phyloP scores from a whole-genome alignment of 2,888 invertebrate species.

The Belgica antarctica region DNA sequence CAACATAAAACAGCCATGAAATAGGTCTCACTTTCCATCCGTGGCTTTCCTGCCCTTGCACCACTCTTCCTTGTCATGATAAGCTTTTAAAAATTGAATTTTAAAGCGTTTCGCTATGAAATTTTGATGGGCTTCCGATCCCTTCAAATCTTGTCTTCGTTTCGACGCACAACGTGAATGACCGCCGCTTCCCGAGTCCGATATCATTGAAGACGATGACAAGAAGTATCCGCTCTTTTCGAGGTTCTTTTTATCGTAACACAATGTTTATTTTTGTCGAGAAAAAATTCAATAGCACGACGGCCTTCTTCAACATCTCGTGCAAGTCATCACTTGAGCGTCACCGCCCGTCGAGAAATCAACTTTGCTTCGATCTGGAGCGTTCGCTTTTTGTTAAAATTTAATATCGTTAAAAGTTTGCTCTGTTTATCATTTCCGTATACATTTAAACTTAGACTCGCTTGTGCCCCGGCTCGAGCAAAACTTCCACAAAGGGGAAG shows the following conservation, averaged over 20 bases:
- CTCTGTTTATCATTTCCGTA: background rate
- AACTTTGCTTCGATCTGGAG: background rate
- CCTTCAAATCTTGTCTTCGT: no score
- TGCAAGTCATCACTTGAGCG: slow-evolving; percentile 19
- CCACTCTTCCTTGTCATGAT: no score
- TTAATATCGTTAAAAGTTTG: slow-evolving; percentile 12
- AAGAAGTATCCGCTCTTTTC: background rate
- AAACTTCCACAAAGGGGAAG: background rate
- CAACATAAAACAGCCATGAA: no score
- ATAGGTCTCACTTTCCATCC: no score
- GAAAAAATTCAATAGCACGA: background rate
- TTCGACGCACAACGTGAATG: no score
- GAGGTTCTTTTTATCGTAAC: no score
- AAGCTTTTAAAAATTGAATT: no score
- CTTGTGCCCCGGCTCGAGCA: background rate
- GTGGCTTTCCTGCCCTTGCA: no score
- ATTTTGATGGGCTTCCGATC: no score
- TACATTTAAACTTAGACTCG: background rate
- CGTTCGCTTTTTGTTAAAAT: background rate
- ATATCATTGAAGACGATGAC: no score
- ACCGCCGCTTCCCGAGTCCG: no score
- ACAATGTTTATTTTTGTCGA: background rate
- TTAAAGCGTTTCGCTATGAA: no score
- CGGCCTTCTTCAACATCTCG: background rate
- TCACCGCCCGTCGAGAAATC: background rate